Evolutionary conservation across 2,797 vertebrate species (phyloP), one percentile per base, ranked within the genome.

Genomic region (Staurois parvus): DNA sequence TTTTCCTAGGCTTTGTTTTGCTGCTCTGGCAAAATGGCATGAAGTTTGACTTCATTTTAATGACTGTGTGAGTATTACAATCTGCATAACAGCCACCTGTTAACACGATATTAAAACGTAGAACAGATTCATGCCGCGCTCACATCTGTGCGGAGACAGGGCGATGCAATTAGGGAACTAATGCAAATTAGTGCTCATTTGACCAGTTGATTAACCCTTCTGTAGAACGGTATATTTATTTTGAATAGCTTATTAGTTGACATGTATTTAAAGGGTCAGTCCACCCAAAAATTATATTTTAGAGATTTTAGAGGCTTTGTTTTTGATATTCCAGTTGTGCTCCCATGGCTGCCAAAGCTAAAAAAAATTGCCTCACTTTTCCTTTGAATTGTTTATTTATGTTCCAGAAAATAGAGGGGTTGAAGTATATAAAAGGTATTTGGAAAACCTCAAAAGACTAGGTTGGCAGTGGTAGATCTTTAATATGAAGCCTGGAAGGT

Each of bases 1-100:
- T 72, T 81, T 52, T 73, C 32, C 26, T 40, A 72, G 26, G 52
- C 68, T 64, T 64, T 81, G 48, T 59, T 81, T 81, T 81, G 69
- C 69, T 64, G 48, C 56, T 62, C 15, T 21, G 28, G 48, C 21
- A 70, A 73, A 81, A 81, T 59, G 79, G 69, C 48, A 81, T 64
- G 48, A 72, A 62, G 48, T 81, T 81, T 81, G 73, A 73, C 79
- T 72, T 73, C 32, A 73, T 81, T 81, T 81, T 81, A 81, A 72
- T 81, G 79, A 72, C 32, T 56, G n/a, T 42, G 32, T 24, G 79
- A 73, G 48, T 29, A 80, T 69, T 40, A 56, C 68, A 80, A 70
- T 70, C 78, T 80, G 78, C 78, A 72, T 81, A 81, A 28, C 21
- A 73, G 79, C 79, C 79, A 81, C 79, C 79, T 81, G 69, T 72